These are phyloP conservation scores for Hyalella azteca DNA, from an alignment of 2,888 invertebrate genomes.

Conservation along the genomic window DNA sequence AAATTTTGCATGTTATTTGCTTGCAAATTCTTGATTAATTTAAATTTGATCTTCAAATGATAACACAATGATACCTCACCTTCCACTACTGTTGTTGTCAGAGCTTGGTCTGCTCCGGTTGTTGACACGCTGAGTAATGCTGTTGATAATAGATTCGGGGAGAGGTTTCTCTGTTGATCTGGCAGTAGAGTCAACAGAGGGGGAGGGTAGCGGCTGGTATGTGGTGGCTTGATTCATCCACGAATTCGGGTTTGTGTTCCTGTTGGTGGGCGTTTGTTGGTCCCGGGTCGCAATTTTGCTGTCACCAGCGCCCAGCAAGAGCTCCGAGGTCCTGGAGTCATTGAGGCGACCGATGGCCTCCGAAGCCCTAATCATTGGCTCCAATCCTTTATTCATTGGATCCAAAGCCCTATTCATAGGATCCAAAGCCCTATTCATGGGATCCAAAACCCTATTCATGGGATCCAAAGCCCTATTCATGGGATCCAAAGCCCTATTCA, in stretches of 20 bases:
- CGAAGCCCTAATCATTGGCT: not conserved
- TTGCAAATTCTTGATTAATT: too few species aligned
- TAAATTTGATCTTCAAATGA: too few species aligned
- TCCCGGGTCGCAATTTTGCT: not conserved
- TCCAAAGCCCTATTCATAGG: not conserved
- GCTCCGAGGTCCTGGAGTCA: too few species aligned
- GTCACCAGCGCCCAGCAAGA: not conserved
- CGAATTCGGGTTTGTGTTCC: slow-evolving; percentile 24
- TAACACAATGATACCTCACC: slow-evolving; percentile 61
- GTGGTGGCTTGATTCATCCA: slow-evolving; percentile 56
- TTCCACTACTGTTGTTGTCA: slow-evolving; percentile 65
- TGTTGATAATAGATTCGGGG: slow-evolving; percentile 75
- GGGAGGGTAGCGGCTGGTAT: slow-evolving; percentile 55
- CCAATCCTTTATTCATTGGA: not conserved
- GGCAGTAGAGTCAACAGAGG: not conserved
- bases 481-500: not conserved
- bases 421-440: slow-evolving; percentile 6
- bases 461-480: not conserved
- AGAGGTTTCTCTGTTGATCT: slow-evolving; percentile 64
- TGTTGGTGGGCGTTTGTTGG: not conserved
- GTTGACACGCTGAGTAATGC: slow-evolving; percentile 74
- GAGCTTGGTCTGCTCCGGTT: slow-evolving; percentile 62
- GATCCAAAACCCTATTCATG: not conserved
- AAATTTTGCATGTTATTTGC: too few species aligned
- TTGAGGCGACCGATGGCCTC: too few species aligned